These are phyloP conservation scores for Lepus townsendii DNA, from an alignment of 2,797 vertebrate genomes.

Conservation along the genomic window DNA sequence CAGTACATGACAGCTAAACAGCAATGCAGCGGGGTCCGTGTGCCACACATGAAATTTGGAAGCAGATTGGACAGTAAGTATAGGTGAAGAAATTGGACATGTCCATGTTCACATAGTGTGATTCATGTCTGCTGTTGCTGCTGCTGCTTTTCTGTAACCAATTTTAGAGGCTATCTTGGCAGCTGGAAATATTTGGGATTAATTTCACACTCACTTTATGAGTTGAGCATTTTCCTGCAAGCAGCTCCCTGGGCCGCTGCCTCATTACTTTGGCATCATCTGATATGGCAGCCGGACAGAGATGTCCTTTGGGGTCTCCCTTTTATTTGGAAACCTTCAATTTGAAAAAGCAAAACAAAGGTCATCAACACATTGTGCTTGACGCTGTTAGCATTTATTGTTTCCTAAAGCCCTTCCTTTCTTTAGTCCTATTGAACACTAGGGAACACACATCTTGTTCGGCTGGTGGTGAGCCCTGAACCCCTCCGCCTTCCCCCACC, in stretches of 20 bases:
- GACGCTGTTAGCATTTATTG: constrained; percentile 80
- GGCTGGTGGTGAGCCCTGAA: constrained; percentile 76
- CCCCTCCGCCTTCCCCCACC: neutral
- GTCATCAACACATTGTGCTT: constrained; percentile 82
- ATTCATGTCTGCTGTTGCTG: constrained; percentile 62
- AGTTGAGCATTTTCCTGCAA: constrained; percentile 70
- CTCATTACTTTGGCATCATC: constrained; percentile 93
- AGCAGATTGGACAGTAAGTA: neutral
- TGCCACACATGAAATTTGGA: constrained; percentile 56
- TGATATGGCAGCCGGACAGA: constrained; percentile 89
- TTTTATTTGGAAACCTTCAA: constrained; percentile 87
- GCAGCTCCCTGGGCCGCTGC: constrained; percentile 91
- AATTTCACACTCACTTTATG: constrained; percentile 82
- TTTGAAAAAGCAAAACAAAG: constrained; percentile 85
- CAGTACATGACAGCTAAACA: neutral
- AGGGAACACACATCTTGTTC: constrained; percentile 68
- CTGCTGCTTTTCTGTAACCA: constrained; percentile 80
- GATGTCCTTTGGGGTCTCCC: constrained; percentile 86
- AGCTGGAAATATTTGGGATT: constrained; percentile 80
- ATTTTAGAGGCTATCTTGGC: constrained; percentile 77
- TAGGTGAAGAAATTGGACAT: constrained; percentile 69
- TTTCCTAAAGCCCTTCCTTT: constrained; percentile 78
- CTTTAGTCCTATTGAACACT: constrained; percentile 73
- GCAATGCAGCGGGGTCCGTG: neutral
- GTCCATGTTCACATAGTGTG: constrained; percentile 16